Evolutionary conservation across 2,888 invertebrate genomes (phyloP), one percentile per base, ranked within the genome.

Genomic region (Papilio gigon): DNA sequence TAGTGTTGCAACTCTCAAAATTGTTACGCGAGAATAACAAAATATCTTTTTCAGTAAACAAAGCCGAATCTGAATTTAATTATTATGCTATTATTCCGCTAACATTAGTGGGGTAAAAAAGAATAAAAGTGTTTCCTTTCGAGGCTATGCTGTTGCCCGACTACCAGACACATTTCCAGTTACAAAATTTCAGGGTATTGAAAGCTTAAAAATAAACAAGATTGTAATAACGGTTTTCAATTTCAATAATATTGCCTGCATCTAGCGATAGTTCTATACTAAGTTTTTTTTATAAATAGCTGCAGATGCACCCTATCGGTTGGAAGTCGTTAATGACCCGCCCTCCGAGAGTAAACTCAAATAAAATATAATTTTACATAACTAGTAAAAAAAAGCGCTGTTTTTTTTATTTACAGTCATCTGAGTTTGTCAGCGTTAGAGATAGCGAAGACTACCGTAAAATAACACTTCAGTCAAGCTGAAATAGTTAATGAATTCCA

Each of bases 1-100:
- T 14, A 40, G 53, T 70, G 68, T 73, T 75, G 71, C 67, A 66
- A 75, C 42, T 40, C 37, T 25, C 37, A 65, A 44, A 37, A 65
- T 66, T 62, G 44, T 33, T 35, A 33, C 30, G 30, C 56, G 58
- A 42, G 35, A 47, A 27, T 25, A 9, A 17, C 37, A 9, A 27
- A 6, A 14, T n/a, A 0, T 22, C 12, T 47, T 47, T 47, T 22
- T 22, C 20, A 47, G 5, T 17, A n/a, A n/a, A n/a, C n/a, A n/a
- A n/a, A n/a, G n/a, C n/a, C n/a, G n/a, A n/a, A n/a, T n/a, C n/a
- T n/a, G n/a, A n/a, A n/a, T n/a, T n/a, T n/a, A n/a, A n/a, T n/a
- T n/a, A n/a, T n/a, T n/a, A n/a, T n/a, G 12, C 22, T 47, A 22
- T 22, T 47, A 12, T 12, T 44, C 11, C 22, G 22, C 22, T 47